Evolutionary conservation across 2,888 invertebrate genomes (phyloP).

Genomic region (Himalopsyche kuldschensis): DNA sequence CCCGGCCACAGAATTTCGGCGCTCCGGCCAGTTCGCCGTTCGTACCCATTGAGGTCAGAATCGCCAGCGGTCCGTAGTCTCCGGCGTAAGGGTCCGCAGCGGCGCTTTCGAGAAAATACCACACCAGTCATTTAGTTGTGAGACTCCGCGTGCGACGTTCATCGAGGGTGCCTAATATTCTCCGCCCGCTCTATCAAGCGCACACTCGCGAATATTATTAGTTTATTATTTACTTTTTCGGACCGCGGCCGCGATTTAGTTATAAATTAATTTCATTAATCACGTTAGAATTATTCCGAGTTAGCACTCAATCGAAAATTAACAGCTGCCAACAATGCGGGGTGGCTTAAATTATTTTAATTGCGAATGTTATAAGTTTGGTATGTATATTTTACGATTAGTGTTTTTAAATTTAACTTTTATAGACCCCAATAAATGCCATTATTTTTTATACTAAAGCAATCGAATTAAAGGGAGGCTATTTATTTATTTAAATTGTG

Average conservation of each 20-base stretch:
- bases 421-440: background rate
- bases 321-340: background rate
- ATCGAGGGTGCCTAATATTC: background rate
- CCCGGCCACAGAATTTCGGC: background rate
- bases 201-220: background rate
- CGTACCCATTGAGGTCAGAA: slow-evolving; percentile 26
- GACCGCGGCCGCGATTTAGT: background rate
- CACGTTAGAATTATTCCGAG: background rate
- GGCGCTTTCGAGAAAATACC: background rate
- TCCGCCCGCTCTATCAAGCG: background rate
- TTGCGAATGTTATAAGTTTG: background rate
- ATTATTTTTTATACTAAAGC: background rate
- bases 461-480: background rate
- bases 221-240: background rate
- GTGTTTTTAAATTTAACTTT: background rate
- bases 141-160: background rate
- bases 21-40: background rate
- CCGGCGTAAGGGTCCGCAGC: background rate
- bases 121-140: slow-evolving; percentile 25
- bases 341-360: background rate
- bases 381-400: background rate
- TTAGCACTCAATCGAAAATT: background rate
- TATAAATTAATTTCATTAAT: background rate
- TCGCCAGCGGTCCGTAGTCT: slow-evolving; percentile 17
- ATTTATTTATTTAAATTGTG: background rate